Conservation (phyloP, 2,888 invertebrate genomes). For the Acanthosepion pharaonis region DNA sequence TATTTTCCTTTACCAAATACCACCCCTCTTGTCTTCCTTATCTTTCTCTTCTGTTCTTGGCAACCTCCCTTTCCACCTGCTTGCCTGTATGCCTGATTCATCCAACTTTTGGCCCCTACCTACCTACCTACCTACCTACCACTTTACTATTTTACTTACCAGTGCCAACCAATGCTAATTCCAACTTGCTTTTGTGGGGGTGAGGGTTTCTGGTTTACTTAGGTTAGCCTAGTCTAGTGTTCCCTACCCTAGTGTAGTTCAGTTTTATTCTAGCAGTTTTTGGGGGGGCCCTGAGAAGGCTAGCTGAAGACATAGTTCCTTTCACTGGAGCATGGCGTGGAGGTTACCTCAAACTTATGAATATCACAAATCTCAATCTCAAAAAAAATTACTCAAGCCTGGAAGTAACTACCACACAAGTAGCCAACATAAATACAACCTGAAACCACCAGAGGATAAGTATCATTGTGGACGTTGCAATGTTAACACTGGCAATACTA, state of each 20-base stretch:
- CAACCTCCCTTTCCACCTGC: not conserved
- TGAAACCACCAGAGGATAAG: conserved; percentile 35
- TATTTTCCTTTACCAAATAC: not conserved
- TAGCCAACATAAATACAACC: conserved; percentile 41
- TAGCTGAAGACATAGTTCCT: not conserved
- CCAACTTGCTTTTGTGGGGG: not conserved
- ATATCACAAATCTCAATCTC: not conserved
- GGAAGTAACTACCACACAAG: not conserved
- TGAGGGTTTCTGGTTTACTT: conserved; percentile 34
- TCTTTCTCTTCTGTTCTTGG: not conserved
- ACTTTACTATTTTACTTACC: not conserved
- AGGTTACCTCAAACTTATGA: conserved; percentile 34
- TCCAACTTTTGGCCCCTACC: not conserved
- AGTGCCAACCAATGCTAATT: conserved; percentile 8
- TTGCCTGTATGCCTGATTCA: conserved; percentile 10
- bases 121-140: not conserved
- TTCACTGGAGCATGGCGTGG: conserved; percentile 38
- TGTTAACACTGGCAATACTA: not conserved
- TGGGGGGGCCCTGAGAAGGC: conserved; percentile 9
- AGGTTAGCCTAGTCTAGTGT: not conserved
- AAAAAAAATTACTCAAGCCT: not conserved
- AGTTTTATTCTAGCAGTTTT: not conserved
- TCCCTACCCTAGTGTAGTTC: not conserved
- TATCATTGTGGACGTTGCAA: not conserved
- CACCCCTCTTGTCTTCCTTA: not conserved